Conservation (phyloP, 1,140 invertebrate genomes). For the Pachypeltis micranthus region DNA sequence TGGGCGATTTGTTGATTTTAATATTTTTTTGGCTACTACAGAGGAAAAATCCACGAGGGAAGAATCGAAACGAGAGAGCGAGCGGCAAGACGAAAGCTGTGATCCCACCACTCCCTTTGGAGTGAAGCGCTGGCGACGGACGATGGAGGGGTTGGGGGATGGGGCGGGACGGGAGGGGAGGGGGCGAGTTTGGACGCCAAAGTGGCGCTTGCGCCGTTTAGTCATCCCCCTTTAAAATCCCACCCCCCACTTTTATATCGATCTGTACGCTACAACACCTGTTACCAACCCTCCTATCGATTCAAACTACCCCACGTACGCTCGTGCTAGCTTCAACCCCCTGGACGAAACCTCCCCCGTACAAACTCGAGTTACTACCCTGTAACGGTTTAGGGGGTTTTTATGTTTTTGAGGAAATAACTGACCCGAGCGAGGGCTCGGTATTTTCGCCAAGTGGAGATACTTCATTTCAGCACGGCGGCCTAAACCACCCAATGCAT, state of each 20-base stretch:
- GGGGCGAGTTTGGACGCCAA: conserved; percentile 13
- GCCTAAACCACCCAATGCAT: no score
- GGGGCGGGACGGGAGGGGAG: background rate
- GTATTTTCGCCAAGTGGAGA: no score
- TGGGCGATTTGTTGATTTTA: background rate
- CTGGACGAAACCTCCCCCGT: conserved; percentile 30
- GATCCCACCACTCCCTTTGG: conserved; percentile 21
- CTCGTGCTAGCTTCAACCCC: conserved; percentile 28
- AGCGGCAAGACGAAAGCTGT: conserved; percentile 20
- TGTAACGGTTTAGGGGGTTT: no score
- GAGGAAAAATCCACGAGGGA: conserved; percentile 17
- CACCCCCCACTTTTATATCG: conserved; percentile 11
- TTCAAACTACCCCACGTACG: conserved; percentile 25
- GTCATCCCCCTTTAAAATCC: conserved; percentile 3
- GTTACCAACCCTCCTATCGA: conserved; percentile 30
- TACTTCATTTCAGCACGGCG: no score
- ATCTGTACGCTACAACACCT: conserved; percentile 30
- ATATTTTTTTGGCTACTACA: background rate
- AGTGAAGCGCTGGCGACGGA: conserved; percentile 11
- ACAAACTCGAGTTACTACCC: no score
- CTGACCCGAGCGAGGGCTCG: no score
- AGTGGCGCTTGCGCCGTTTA: conserved; percentile 12
- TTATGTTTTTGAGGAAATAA: no score
- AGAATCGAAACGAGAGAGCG: conserved; percentile 16
- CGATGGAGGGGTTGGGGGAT: conserved; percentile 10